phyloP scores from a whole-genome alignment of 2,888 invertebrate genomes.

The Penaeus monodon region DNA sequence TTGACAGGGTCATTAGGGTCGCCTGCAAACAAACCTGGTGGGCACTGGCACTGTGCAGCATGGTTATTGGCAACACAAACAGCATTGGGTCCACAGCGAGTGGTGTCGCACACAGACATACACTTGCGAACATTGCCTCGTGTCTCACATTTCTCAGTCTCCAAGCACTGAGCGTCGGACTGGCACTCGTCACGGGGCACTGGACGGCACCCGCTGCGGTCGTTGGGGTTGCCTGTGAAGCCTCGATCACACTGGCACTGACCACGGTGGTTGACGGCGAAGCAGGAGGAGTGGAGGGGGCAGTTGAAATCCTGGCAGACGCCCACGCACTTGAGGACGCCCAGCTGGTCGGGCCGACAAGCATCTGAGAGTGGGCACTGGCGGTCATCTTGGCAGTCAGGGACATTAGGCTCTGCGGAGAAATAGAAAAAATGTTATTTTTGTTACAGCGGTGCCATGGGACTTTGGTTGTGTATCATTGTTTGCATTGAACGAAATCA shows the following conservation, averaged over 20 bases:
- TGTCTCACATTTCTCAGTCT: slow-evolving; percentile 83
- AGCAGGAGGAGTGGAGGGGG: slow-evolving; percentile 85
- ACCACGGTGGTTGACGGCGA: slow-evolving; percentile 70
- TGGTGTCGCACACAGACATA: slow-evolving; percentile 81
- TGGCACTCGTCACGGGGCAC: slow-evolving; percentile 81
- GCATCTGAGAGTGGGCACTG: slow-evolving; percentile 81
- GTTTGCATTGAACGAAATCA: not conserved
- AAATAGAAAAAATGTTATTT: not conserved
- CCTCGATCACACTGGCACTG: slow-evolving; percentile 87
- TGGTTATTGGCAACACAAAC: slow-evolving; percentile 91
- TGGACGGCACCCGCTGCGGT: slow-evolving; percentile 86
- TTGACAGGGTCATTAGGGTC: slow-evolving; percentile 80
- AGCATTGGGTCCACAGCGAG: slow-evolving; percentile 87
- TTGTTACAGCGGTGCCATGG: not conserved
- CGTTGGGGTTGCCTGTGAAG: slow-evolving; percentile 89
- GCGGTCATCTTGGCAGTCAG: slow-evolving; percentile 80
- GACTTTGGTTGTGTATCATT: not conserved
- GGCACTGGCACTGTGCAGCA: slow-evolving; percentile 89
- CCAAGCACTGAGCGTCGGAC: slow-evolving; percentile 85
- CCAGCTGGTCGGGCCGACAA: slow-evolving; percentile 86
- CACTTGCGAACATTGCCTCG: slow-evolving; percentile 77
- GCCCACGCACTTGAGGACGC: slow-evolving; percentile 84
- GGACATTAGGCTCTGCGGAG: slow-evolving; percentile 78
- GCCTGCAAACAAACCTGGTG: slow-evolving; percentile 87
- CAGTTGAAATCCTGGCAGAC: slow-evolving; percentile 87